A percentile compares a stretch with the other conserved stretches of the same genome.
Conservation (phyloP, 2,113 vertebrate genomes). For the Campylomormyrus numenius region DNA sequence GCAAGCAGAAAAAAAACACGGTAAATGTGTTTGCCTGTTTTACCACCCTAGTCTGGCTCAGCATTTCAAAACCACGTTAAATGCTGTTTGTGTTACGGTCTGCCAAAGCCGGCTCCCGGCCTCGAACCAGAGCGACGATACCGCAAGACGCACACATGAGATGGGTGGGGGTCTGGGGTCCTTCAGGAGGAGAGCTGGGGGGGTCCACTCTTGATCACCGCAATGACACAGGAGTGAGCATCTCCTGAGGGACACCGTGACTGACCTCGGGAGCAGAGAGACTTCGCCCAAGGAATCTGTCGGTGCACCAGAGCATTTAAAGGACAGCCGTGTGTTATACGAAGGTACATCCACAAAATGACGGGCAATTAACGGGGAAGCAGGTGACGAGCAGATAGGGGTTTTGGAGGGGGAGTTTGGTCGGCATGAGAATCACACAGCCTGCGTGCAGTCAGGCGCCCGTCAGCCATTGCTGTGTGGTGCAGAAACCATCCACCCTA, state of each 20-base stretch:
- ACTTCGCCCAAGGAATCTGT: neutral
- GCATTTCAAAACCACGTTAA: neutral
- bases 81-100: neutral
- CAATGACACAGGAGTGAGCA: neutral
- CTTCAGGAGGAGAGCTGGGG: neutral
- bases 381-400: neutral
- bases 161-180: neutral
- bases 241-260: neutral
- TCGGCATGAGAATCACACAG: neutral
- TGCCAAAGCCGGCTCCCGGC: too few species aligned
- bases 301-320: neutral
- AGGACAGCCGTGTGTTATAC: neutral
- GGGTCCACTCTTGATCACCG: neutral
- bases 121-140: neutral
- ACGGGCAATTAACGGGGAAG: neutral
- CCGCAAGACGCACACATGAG: neutral
- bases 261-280: too few species aligned
- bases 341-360: neutral
- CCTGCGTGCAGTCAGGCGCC: neutral
- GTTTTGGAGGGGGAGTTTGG: neutral
- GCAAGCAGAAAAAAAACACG: neutral
- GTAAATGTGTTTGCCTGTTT: neutral
- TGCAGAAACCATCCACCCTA: neutral
- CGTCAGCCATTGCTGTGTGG: neutral
- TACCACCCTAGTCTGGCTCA: neutral